Conservation (phyloP, 2,797 vertebrate genomes). For the Alfaro cultratus region DNA sequence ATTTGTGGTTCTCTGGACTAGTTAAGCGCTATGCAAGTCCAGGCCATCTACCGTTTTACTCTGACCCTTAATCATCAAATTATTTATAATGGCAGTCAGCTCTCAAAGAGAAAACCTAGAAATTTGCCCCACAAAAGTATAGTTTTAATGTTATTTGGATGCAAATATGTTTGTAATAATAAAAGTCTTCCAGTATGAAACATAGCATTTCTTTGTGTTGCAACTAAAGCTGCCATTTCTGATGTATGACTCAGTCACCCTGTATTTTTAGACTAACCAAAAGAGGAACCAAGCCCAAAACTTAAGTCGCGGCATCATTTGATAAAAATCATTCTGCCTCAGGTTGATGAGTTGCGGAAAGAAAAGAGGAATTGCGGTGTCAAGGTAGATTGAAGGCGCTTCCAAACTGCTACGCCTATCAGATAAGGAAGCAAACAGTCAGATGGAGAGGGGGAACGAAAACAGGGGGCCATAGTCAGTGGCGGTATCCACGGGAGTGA, state of each 20-base stretch:
- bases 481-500: constrained; percentile 65
- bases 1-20: no score
- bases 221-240: constrained; percentile 18
- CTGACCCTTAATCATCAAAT: background rate
- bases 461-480: constrained; percentile 43
- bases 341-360: constrained; percentile 72
- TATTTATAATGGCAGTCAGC: no score
- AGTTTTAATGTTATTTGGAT: constrained; percentile 31
- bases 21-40: no score
- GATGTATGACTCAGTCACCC: constrained; percentile 51
- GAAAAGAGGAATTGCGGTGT: constrained; percentile 69
- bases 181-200: constrained; percentile 36
- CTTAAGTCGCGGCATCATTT: constrained; percentile 71
- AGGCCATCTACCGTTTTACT: no score
- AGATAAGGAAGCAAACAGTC: constrained; percentile 69
- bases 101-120: background rate
- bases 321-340: constrained; percentile 72
- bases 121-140: background rate
- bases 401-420: constrained; percentile 60
- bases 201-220: constrained; percentile 9
- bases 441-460: constrained; percentile 48
- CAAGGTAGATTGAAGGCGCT: constrained; percentile 67
- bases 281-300: constrained; percentile 55
- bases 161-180: constrained; percentile 37
- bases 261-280: constrained; percentile 63